These are phyloP conservation scores for Drosophila paulistorum DNA, from an alignment of 1,140 invertebrate species.

Conservation along the genomic window DNA sequence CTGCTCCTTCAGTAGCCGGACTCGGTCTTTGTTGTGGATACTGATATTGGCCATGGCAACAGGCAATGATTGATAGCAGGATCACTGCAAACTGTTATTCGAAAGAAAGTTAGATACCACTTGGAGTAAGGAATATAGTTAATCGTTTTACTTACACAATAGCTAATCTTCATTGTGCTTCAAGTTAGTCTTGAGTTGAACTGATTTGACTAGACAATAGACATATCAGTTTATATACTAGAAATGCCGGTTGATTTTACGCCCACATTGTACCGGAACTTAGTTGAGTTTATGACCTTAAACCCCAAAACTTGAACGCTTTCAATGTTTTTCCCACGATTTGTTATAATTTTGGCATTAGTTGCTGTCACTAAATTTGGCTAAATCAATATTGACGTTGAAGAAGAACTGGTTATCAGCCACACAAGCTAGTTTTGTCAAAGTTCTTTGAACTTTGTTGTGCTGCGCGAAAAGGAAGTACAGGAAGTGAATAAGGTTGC, in stretches of 20 bases:
- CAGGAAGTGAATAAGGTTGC: conserved; percentile 57
- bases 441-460: conserved; percentile 68
- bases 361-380: conserved; percentile 60
- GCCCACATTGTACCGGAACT: conserved; percentile 67
- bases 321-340: conserved; percentile 73
- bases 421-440: conserved; percentile 30
- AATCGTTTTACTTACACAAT: conserved; percentile 44
- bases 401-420: conserved; percentile 49
- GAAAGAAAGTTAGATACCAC: neutral
- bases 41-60: conserved; percentile 56
- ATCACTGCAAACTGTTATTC: conserved; percentile 38
- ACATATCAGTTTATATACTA: conserved; percentile 61
- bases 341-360: conserved; percentile 53
- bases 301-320: conserved; percentile 57
- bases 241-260: conserved; percentile 32
- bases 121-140: neutral
- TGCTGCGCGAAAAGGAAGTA: conserved; percentile 52
- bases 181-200: conserved; percentile 50
- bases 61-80: conserved; percentile 46
- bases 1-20: conserved; percentile 11
- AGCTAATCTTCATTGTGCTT: conserved; percentile 55
- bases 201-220: conserved; percentile 44
- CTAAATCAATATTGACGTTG: conserved; percentile 47
- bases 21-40: conserved; percentile 52
- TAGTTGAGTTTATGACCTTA: conserved; percentile 54